Evolutionary conservation across 1,140 invertebrate genomes (phyloP).

Genomic region (Caenorhabditis remanei): DNA sequence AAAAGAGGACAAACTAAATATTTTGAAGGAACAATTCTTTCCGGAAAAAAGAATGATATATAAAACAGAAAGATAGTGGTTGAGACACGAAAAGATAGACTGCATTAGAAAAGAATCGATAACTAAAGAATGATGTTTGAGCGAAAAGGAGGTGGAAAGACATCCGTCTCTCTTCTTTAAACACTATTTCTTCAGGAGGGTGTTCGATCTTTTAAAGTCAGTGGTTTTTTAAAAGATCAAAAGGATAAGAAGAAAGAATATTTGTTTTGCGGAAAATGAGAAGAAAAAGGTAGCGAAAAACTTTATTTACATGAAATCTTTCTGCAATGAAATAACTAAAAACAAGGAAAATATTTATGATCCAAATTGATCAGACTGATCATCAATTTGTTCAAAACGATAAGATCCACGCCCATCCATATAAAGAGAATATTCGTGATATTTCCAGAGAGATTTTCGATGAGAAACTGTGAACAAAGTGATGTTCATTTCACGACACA

Average conservation of each 20-base stretch:
- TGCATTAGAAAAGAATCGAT: conserved; percentile 8
- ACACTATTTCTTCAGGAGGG: not conserved
- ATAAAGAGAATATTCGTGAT: conserved; percentile 91
- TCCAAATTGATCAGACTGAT: conserved; percentile 75
- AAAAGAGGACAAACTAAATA: not conserved
- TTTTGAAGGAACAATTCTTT: not conserved
- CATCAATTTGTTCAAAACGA: conserved; percentile 88
- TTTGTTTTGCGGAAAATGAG: not conserved
- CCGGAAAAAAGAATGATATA: not conserved
- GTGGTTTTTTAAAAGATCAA: not conserved
- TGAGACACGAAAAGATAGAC: not conserved
- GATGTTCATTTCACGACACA: conserved; percentile 89
- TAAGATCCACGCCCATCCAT: conserved; percentile 93
- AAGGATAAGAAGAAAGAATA: not conserved
- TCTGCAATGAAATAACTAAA: conserved; percentile 10
- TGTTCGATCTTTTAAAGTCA: conserved; percentile 38
- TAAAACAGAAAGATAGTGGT: not conserved
- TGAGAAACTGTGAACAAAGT: conserved; percentile 97
- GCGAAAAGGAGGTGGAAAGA: not conserved
- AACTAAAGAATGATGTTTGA: conserved; percentile 24
- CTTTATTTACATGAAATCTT: conserved; percentile 56
- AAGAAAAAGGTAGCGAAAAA: not conserved
- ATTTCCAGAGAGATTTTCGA: conserved; percentile 93
- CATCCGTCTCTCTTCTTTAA: not conserved
- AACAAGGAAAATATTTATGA: conserved; percentile 41